Conservation (phyloP, 2,113 vertebrate species). For the Thunnus maccoyii region DNA sequence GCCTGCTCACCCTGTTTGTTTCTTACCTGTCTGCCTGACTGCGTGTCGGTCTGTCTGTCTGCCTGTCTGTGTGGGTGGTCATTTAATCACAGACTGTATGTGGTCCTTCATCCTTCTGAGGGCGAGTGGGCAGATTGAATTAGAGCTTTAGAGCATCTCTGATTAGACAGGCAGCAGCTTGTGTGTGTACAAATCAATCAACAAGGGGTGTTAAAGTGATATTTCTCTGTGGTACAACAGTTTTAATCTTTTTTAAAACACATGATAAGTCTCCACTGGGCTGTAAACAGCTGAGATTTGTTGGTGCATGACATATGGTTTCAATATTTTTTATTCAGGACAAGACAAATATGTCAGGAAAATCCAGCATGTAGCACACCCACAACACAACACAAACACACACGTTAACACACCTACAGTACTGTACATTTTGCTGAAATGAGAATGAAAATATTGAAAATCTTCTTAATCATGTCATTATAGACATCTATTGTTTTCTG, state of each 20-base stretch:
- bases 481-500: no score
- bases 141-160: conserved; percentile 55
- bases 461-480: neutral
- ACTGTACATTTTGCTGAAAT: no score
- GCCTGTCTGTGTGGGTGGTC: conserved; percentile 62
- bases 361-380: neutral
- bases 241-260: conserved; percentile 41
- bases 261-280: neutral
- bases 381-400: conserved; percentile 1
- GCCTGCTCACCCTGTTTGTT: conserved; percentile 14
- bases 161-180: conserved; percentile 62
- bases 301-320: conserved; percentile 16
- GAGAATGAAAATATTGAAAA: neutral
- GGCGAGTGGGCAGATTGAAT: conserved; percentile 60
- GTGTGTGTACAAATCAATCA: conserved; percentile 65
- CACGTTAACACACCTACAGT: no score
- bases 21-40: conserved; percentile 37
- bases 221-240: conserved; percentile 23
- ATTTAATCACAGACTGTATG: conserved; percentile 62
- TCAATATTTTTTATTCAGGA: neutral
- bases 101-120: conserved; percentile 58
- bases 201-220: conserved; percentile 43
- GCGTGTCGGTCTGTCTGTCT: conserved; percentile 1
- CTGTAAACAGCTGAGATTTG: conserved; percentile 31
- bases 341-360: neutral